Base-by-base conservation (phyloP, 2,888 invertebrate species). In the Cyclophora albipunctata region DNA sequence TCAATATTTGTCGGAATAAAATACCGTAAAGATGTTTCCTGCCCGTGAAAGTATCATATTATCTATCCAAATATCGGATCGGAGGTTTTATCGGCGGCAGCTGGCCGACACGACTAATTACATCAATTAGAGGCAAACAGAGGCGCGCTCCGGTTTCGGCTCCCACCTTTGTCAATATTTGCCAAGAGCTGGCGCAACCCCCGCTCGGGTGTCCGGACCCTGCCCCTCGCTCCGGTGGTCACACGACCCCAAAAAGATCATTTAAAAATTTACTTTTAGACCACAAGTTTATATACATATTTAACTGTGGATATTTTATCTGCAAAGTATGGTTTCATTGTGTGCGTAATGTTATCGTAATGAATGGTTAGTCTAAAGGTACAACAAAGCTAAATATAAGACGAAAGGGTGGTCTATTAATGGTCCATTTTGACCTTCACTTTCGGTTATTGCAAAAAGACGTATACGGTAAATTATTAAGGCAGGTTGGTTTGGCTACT, bases 41-140 rank as follows among this genome's bases (percentile, higher is more conserved):
- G 84, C 71, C 75, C 65, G 67, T 75, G 71, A 78, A 84, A 87
- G 87, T 88, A 87, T 88, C 86, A 79, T 81, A 82, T 86, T 77
- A 78, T 80, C 84, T 75, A 73, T 74, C 67, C 77, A 86, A 84
- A 88, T 81, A 85, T 64, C 63, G 69, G 66, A 64, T 67, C 62
- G 71, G 67, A 73, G 75, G 75, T 75, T 79, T 73, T 75, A 73
- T 69, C 73, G 64, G 50, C 53, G 71, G 79, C 87, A 85, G 87
- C 85, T 87, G 87, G 69, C 69, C 81, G 86, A 87, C 85, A 86
- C 86, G 86, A 87, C 88, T 87, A 88, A 88, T 88, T 88, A 88
- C 88, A 81, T 86, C 88, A 87, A 88, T 88, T 85, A 87, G 82
- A 81, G 81, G 78, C 77, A 85, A 87, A 86, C 82, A 86, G 67